Evolutionary conservation across 2,797 vertebrate genomes (phyloP), one percentile per base, ranked within the genome.

Genomic region (Protonibea diacanthus): DNA sequence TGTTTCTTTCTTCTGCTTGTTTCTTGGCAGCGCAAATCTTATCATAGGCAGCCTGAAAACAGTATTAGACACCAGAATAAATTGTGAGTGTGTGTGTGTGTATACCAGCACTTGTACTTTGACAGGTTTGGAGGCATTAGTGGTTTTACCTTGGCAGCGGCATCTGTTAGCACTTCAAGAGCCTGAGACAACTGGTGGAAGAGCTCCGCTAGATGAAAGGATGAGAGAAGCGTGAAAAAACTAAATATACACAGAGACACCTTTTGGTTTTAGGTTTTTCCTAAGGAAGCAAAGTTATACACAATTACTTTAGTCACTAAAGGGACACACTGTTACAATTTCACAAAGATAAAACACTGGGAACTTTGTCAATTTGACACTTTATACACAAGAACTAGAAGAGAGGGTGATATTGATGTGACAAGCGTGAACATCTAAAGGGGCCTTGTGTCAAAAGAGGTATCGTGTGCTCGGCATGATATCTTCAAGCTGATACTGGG

Each of bases 171-270:
- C 60, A 99, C 96, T 69, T 98, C 97, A n/a, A 99, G 95, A 80
- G 98, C 98, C 94, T 98, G 97, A 27, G 98, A 98, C 82, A 99
- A 95, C 90, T 99, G 97, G 91, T 99, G 97, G 92, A 99, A 99
- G 80, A 97, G 94, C 66, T 98, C 97, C 48, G 93, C 98, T 99
- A 81, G 67, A 83, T 80, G 63, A 89, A 76, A 76, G 53, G 48
- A 71, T 2, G 1, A 61, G 74, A 83, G 14, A 58, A 8, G 17
- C 1, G 57, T 48, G 38, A 69, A 53, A 57, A 49, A n/a, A 14
- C 21, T 61, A 47, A 49, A 55, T 7, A 21, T 33, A 20, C 17
- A 44, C 1, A 47, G 11, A 45, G 17, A 55, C 0, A 12, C 13
- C 8, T 18, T 14, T 45, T 25, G 0, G 25, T 13, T 44, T 42